Conservation (phyloP, 1,140 invertebrate genomes). For the Steinernema feltiae region DNA sequence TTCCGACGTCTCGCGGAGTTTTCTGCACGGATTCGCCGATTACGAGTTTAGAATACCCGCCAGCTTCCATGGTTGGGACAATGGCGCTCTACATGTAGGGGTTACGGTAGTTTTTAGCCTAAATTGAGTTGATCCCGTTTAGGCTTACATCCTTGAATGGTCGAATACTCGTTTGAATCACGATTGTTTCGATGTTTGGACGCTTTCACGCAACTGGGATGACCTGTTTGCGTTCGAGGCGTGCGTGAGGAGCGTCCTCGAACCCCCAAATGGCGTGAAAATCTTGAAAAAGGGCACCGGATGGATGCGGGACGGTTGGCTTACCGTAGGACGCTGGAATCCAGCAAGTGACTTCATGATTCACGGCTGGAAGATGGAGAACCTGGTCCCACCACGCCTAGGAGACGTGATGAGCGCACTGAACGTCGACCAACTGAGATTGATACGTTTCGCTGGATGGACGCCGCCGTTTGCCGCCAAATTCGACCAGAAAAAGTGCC, state of each 20-base stretch:
- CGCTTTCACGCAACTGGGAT: constrained; percentile 17
- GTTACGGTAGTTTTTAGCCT: background rate
- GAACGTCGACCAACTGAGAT: background rate
- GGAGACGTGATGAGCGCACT: constrained; percentile 13
- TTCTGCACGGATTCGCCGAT: constrained; percentile 27
- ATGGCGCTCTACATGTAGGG: constrained; percentile 30
- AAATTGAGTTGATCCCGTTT: background rate
- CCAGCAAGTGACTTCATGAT: constrained; percentile 26
- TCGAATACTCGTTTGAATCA: background rate
- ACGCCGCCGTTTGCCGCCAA: background rate
- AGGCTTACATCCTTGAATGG: constrained; percentile 18
- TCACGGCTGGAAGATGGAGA: constrained; percentile 28
- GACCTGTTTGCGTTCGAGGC: constrained; percentile 27
- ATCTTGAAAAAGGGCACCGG: constrained; percentile 24
- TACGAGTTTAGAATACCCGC: constrained; percentile 21
- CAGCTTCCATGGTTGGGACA: constrained; percentile 26
- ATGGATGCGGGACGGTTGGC: constrained; percentile 28
- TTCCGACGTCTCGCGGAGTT: constrained; percentile 2
- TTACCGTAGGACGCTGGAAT: constrained; percentile 27
- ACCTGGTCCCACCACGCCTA: constrained; percentile 21
- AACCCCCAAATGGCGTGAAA: background rate
- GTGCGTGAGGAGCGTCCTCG: constrained; percentile 19
- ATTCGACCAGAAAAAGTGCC: background rate
- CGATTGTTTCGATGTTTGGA: constrained; percentile 13
- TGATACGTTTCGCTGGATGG: background rate